These are phyloP conservation scores for Synergus laeviventris DNA, from an alignment of 2,888 invertebrate species.

Conservation along the genomic window DNA sequence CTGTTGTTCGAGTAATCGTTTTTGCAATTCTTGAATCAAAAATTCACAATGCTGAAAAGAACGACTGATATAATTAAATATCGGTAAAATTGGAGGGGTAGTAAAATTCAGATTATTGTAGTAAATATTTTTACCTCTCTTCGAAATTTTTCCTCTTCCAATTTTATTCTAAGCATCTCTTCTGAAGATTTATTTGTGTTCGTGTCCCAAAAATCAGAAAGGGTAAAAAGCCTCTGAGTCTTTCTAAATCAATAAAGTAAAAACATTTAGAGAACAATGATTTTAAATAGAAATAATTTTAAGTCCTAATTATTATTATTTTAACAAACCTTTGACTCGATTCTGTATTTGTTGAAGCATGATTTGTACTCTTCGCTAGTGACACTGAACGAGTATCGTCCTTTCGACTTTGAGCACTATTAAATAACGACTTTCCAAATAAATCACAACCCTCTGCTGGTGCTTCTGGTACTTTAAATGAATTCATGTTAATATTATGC, in stretches of 20 bases:
- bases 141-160: slow-evolving; percentile 87
- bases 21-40: slow-evolving; percentile 85
- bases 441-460: slow-evolving; percentile 5
- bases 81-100: not conserved
- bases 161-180: slow-evolving; percentile 74
- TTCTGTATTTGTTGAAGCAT: slow-evolving; percentile 58
- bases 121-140: slow-evolving; percentile 80
- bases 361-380: slow-evolving; percentile 40
- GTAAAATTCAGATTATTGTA: not conserved
- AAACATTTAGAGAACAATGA: not conserved
- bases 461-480: slow-evolving; percentile 29
- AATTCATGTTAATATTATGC: slow-evolving; percentile 27
- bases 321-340: slow-evolving; percentile 56
- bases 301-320: slow-evolving; percentile 4
- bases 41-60: slow-evolving; percentile 84
- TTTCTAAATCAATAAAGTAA: slow-evolving; percentile 8
- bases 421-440: slow-evolving; percentile 10
- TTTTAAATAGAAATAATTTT: not conserved
- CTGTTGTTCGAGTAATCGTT: slow-evolving; percentile 85
- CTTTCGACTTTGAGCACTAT: not conserved
- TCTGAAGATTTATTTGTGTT: slow-evolving; percentile 71
- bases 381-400: not conserved
- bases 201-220: slow-evolving; percentile 83
- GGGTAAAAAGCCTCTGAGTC: slow-evolving; percentile 76
- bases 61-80: slow-evolving; percentile 43